phyloP scores from a whole-genome alignment of 1,140 invertebrate genomes.

The Drosophila ficusphila region DNA sequence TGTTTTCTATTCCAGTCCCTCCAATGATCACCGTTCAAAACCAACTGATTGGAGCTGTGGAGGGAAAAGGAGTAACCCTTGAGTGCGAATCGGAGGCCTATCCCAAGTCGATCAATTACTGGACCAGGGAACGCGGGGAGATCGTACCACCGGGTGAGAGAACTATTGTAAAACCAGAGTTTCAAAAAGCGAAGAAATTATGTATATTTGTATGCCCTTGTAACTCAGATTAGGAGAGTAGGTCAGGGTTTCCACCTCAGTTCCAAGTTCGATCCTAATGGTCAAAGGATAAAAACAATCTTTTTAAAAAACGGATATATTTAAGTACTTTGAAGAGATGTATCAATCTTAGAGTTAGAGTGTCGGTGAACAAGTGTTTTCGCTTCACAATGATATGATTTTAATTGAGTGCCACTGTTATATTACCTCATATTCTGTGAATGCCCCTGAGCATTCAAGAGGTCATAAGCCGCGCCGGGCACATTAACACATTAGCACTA shows the following conservation, averaged over 20 bases:
- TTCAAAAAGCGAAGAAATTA: too few relatives aligned
- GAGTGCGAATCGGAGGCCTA: slow-evolving; percentile 94
- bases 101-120: slow-evolving; percentile 94
- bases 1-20: slow-evolving; percentile 87
- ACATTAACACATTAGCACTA: slow-evolving; percentile 27
- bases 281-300: too few relatives aligned
- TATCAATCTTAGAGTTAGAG: not conserved
- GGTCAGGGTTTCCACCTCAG: too few relatives aligned
- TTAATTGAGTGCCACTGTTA: not conserved
- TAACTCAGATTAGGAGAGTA: too few relatives aligned
- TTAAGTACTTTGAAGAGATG: not conserved
- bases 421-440: not conserved
- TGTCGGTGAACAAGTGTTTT: not conserved
- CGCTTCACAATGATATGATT: not conserved
- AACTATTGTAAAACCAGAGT: not conserved
- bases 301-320: too few relatives aligned
- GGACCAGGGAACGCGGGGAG: slow-evolving; percentile 91
- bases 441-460: slow-evolving; percentile 27
- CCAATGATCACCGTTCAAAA: slow-evolving; percentile 93
- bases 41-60: slow-evolving; percentile 91
- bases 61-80: slow-evolving; percentile 89
- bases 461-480: slow-evolving; percentile 17
- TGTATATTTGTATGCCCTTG: too few relatives aligned
- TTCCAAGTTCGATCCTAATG: too few relatives aligned
- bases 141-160: slow-evolving; percentile 91